phyloP scores from a whole-genome alignment of 1,140 invertebrate genomes.

The Drosophila sulfurigaster region DNA sequence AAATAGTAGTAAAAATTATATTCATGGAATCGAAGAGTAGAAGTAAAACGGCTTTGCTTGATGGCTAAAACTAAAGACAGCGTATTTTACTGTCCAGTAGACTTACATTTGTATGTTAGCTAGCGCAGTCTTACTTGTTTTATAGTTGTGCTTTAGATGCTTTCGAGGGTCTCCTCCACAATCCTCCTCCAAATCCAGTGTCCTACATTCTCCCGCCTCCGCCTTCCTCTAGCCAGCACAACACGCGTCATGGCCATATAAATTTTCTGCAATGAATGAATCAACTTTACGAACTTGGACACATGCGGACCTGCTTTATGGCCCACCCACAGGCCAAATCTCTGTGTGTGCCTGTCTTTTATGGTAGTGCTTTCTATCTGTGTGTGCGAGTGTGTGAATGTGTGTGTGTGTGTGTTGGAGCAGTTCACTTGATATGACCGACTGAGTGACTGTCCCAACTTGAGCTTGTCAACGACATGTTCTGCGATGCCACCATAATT shows the following conservation, averaged over 20 bases:
- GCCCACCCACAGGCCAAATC: slow-evolving; percentile 29
- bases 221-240: neutral
- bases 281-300: slow-evolving; percentile 79
- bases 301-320: slow-evolving; percentile 70
- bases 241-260: slow-evolving; percentile 62
- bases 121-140: slow-evolving; percentile 2
- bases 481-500: slow-evolving; percentile 74
- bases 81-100: neutral
- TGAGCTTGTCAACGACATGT: slow-evolving; percentile 77
- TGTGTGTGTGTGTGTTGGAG: slow-evolving; percentile 5
- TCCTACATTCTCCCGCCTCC: neutral
- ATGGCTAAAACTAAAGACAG: too few species aligned
- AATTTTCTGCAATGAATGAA: slow-evolving; percentile 78
- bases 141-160: slow-evolving; percentile 34
- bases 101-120: neutral
- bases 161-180: neutral
- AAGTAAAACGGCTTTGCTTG: too few species aligned
- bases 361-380: slow-evolving; percentile 19
- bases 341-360: slow-evolving; percentile 45
- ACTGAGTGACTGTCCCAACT: slow-evolving; percentile 57
- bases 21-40: too few species aligned
- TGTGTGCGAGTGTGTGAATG: neutral
- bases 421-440: slow-evolving; percentile 72
- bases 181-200: neutral
- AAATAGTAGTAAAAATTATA: too few species aligned